Evolutionary conservation across 2,113 vertebrate species (phyloP), one percentile per base, ranked within the genome.

Genomic region (Uria aalge): DNA sequence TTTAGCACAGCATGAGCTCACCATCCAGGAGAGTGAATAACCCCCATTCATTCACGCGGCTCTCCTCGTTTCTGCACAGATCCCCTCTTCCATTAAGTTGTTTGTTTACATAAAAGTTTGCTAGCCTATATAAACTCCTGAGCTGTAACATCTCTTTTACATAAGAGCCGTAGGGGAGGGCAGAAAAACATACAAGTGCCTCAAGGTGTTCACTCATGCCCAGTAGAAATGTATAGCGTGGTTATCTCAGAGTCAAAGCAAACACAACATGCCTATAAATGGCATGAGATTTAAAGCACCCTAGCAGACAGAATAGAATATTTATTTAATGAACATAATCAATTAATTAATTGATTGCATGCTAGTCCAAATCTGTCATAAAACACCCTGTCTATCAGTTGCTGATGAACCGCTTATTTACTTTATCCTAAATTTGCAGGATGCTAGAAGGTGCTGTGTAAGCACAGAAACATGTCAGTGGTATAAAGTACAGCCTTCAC

Each of bases 1-100:
- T 92, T 95, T 96, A 97, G 92, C 50, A 52, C 66, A 52, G 17
- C 21, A 27, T 96, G 87, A 97, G 80, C 64, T 96, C 91, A 96
- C 11, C 50, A 15, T 64, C 32, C n/a, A 76, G 55, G 50, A 36
- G 56, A 48, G 53, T 95, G 92, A 97, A 97, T 96, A 94, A 94
- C 23, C 9, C 75, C 59, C 76, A 81, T 97, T 97, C 97, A 96
- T 96, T 93, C 74, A 75, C 53, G 64, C 38, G 7, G 14, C 6
- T 1, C 43, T 56, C 34, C 69, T 92, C 14, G 0, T n/a, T 92
- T 92, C 90, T 82, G 36, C 73, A 63, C 34, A 63, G 82, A 89
- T 59, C 26, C 27, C 40, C 45, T 80, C 77, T 90, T 92, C 85
- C 78, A 85, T 83, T 66, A 86, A 82, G 52, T 41, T 92, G 66